Base-by-base conservation (phyloP, 2,888 invertebrate genomes). In the Cataglyphis cursor region DNA sequence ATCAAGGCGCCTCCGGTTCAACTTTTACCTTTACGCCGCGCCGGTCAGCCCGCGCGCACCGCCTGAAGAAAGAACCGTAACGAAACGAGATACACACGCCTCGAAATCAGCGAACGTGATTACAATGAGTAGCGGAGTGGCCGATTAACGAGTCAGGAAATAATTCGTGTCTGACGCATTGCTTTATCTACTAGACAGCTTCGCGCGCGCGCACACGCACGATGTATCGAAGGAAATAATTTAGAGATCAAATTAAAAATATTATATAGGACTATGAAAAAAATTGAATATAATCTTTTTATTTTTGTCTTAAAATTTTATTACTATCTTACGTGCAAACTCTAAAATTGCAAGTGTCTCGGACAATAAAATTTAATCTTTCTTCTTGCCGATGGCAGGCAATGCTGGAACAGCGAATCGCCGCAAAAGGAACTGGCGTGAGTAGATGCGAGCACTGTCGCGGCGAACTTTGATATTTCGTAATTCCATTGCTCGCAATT, bases 401-500 rank as follows among this genome's bases (percentile, higher is more conserved):
- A 35, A 61, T 35, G 61, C 48, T 75, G 28, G 41, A 28, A 18
- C 12, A 72, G 44, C 38, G 73, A 59, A 15, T 41, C 78, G 57
- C 35, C 73, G 65, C 81, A 82, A 70, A 86, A 88, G 85, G 88
- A 88, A 65, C 87, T n/a, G n/a, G 61, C 59, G 41, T 15, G 68
- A 81, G 84, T 64, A 81, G 66, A 86, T 75, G 82, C 68, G 85
- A 70, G 44, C 73, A 76, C 65, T 68, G 85, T 86, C 85, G 86
- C 81, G 85, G 84, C 87, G 89, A 94, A 94, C 94, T 94, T 94
- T 94, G 94, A 94, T 95, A 94, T 94, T 94, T 94, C 93, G 94
- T 94, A 95, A 95, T 95, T 94, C 93, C 94, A 94, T 94, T 94
- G 94, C 93, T 93, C 91, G 94, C 94, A 94, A 94, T 95, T 94